Percentiles rank a stretch among this genome's conserved stretches.
phyloP scores from a whole-genome alignment of 2,797 vertebrate genomes.

The Alcedo atthis region DNA sequence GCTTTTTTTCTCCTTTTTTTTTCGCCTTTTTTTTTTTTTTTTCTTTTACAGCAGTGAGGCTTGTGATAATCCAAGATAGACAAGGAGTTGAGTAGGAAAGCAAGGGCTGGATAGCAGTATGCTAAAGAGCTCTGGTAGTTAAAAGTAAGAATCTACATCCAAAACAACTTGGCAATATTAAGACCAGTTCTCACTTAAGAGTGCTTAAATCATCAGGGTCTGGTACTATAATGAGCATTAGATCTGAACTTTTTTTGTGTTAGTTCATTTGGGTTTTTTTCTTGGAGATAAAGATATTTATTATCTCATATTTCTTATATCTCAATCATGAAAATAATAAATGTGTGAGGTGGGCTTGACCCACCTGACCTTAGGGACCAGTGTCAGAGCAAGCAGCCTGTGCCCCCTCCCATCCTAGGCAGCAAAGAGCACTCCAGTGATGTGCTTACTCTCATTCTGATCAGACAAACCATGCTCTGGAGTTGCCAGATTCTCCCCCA shows the following conservation, averaged over 20 bases:
- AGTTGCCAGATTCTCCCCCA: background rate
- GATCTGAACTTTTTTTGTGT: background rate
- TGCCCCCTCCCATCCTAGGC: background rate
- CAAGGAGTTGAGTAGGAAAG: background rate
- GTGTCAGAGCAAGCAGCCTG: background rate
- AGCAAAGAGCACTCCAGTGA: background rate
- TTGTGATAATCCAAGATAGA: background rate
- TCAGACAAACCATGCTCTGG: background rate
- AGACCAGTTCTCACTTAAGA: background rate
- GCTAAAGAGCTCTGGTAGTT: background rate
- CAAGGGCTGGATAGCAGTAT: background rate
- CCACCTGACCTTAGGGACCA: background rate
- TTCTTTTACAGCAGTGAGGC: background rate
- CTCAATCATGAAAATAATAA: background rate
- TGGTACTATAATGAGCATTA: background rate
- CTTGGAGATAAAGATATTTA: background rate
- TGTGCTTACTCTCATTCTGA: fast-evolving
- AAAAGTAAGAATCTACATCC: background rate
- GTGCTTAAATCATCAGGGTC: background rate
- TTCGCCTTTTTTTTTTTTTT: background rate
- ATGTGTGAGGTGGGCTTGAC: background rate
- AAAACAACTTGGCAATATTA: background rate
- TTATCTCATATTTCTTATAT: background rate
- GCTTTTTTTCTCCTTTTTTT: background rate
- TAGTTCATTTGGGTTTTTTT: background rate